Evolutionary conservation across 2,888 invertebrate species (phyloP).

Genomic region (Crematogaster levior): DNA sequence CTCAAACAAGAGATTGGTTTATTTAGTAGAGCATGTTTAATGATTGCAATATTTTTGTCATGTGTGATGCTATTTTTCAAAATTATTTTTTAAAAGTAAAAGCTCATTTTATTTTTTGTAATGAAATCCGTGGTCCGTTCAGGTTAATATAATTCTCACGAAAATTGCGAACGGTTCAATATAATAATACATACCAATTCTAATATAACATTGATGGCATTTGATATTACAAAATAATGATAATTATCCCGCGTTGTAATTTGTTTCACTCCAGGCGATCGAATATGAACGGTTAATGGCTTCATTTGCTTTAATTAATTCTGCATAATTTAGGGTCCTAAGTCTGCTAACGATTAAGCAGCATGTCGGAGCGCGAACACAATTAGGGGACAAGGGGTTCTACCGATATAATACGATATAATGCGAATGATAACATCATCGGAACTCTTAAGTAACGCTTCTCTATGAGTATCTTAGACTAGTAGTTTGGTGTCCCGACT

Average conservation of each 20-base stretch:
- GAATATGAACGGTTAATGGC: slow-evolving; percentile 6
- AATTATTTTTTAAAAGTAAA: background rate
- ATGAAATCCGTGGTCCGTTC: background rate
- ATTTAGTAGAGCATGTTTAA: background rate
- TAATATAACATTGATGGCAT: background rate
- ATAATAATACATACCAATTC: background rate
- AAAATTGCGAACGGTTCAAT: background rate
- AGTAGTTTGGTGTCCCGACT: slow-evolving; percentile 50
- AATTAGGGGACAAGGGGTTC: slow-evolving; percentile 12
- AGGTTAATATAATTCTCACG: background rate
- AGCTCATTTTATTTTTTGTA: background rate
- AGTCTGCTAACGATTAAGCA: slow-evolving; percentile 40
- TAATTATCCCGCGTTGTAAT: background rate
- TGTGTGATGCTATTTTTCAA: background rate
- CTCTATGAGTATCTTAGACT: slow-evolving; percentile 53
- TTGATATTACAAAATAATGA: background rate
- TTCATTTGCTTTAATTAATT: slow-evolving; percentile 45
- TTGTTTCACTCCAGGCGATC: background rate
- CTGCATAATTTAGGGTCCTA: slow-evolving; percentile 33
- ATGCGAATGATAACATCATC: slow-evolving; percentile 58
- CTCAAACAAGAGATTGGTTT: background rate
- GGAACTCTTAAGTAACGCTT: slow-evolving; percentile 37
- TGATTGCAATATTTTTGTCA: background rate
- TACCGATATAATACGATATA: slow-evolving; percentile 39
- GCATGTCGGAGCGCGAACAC: slow-evolving; percentile 33